phyloP scores from a whole-genome alignment of 2,113 vertebrate genomes.

The Triplophysa siluroides region DNA sequence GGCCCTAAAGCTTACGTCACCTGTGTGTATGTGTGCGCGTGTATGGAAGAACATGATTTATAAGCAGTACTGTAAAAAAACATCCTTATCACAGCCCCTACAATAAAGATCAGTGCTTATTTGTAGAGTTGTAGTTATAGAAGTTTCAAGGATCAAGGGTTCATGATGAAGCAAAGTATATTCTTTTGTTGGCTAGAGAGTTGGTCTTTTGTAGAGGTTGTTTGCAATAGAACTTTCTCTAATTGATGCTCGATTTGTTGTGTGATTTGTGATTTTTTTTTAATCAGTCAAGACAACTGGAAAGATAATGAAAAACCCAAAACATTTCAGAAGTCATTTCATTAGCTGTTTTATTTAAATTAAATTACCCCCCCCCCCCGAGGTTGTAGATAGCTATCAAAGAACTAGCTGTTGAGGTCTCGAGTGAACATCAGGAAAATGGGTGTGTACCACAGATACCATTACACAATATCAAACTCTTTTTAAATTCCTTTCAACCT shows the following conservation, averaged over 20 bases:
- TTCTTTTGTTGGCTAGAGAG: no score
- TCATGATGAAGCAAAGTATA: background rate
- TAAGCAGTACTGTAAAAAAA: conserved; percentile 9
- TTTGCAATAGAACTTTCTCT: no score
- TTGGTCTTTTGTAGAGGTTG: no score
- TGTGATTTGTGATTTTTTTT: no score
- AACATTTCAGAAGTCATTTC: no score
- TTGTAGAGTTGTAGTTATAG: background rate
- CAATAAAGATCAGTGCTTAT: conserved; percentile 10
- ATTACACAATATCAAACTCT: conserved; percentile 3
- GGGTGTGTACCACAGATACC: conserved; percentile 7
- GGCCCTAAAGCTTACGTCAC: conserved; percentile 43
- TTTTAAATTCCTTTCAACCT: conserved; percentile 13
- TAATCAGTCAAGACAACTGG: no score
- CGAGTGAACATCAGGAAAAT: background rate
- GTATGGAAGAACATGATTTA: conserved; percentile 11
- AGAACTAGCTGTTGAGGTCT: background rate
- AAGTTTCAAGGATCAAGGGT: no score
- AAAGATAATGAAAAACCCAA: no score
- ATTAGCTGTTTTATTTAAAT: no score
- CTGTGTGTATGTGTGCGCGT: conserved; percentile 56
- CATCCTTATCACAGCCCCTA: conserved; percentile 7
- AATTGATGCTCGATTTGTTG: background rate
- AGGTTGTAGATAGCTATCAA: background rate
- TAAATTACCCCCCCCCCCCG: no score